Evolutionary conservation across 1,140 invertebrate species (phyloP), one percentile per base, ranked within the genome.

Genomic region (Vollenhovia emeryi): DNA sequence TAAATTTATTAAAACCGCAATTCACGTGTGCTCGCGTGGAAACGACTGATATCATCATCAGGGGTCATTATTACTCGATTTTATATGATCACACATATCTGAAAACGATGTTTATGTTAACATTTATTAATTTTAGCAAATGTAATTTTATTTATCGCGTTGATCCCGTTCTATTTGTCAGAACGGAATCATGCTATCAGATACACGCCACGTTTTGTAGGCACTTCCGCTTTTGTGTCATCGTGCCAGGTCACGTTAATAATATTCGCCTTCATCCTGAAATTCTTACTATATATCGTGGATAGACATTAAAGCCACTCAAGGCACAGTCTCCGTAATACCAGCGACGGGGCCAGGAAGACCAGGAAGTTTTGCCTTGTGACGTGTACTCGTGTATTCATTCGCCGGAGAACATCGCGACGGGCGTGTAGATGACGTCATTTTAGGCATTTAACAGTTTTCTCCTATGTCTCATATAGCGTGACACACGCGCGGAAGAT

Each of bases 391-490:
- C 50, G 27, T 13, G 52, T 57, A 52, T 24, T 73, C 50, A 82
- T 73, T 82, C 36, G 59, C 45, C 36, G 40, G 24, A 59, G 50
- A 18, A 82, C 27, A 57, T 45, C 64, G 24, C 15, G 8, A 21
- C n/a, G 18, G 18, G 50, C 50, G 18, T 43, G 64, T 18, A 13
- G n/a, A 3, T 73, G 78, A 82, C 66, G 78, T 82, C 78, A 82
- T 59, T 69, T 57, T n/a, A 45, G 66, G 30, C 66, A 82, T 59
- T 73, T 80, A 59, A 6, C 48, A 48, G 52, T 59, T 82, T 82
- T 71, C 66, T 57, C 13, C 24, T 3, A 9, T 48, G 43, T 68
- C 21, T 80, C 76, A 50, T 48, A 33, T 71, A 36, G 36, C 78
- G 36, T 73, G 78, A 82, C 66, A 52, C 78, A 73, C 50, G 40